Evolutionary conservation across 2,113 vertebrate species (phyloP).

Genomic region (Aleadryas rufinucha): DNA sequence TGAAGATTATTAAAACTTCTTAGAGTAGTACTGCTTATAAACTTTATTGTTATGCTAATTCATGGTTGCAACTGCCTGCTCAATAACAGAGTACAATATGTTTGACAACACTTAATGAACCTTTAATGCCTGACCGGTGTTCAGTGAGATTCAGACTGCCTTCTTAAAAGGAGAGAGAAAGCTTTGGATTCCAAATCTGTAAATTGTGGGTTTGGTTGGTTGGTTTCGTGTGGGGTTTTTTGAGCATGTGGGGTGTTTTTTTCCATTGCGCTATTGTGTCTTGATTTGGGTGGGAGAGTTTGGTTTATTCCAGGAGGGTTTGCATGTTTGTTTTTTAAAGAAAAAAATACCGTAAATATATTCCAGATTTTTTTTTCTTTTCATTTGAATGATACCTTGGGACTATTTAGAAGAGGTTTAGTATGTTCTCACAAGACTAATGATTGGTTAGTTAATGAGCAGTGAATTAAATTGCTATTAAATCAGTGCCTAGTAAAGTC

Average conservation of each 20-base stretch:
- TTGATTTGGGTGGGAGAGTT: not conserved
- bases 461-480: not conserved
- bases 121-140: not conserved
- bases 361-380: not conserved
- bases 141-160: not conserved
- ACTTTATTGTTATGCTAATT: not conserved
- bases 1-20: not conserved
- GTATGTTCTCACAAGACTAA: not conserved
- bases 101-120: not conserved
- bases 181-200: not conserved
- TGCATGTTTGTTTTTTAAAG: not conserved
- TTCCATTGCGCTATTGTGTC: not conserved
- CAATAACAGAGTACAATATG: not conserved
- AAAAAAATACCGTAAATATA: not conserved
- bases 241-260: not conserved
- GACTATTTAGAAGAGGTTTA: not conserved
- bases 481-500: not conserved
- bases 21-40: not conserved
- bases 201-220: not conserved
- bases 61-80: not conserved
- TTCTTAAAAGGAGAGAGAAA: not conserved
- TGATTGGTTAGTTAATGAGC: not conserved
- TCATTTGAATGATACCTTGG: not conserved
- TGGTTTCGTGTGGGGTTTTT: not conserved
- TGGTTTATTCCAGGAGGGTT: not conserved